Base-by-base conservation (phyloP, 1,140 invertebrate genomes). In the Zophobas morio region DNA sequence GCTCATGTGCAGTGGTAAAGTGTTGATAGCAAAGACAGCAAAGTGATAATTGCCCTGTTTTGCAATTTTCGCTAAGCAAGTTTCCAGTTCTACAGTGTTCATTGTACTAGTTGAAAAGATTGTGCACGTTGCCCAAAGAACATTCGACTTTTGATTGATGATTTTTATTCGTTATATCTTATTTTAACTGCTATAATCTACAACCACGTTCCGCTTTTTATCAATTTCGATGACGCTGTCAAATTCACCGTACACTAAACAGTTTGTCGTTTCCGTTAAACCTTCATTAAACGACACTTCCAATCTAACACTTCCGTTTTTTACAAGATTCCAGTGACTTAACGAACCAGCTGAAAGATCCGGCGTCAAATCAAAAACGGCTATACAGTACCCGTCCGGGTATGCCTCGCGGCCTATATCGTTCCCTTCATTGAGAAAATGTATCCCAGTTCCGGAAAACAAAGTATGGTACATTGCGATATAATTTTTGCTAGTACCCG, bases 371-470 rank as follows among this genome's bases (percentile, higher is more conserved):
- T 85, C 83, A 60, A 85, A 85, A 34, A 79, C 81, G 49, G 80
- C 78, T 34, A 85, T 66, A 56, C 76, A 81, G 75, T 80, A 84
- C 0, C 84, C 84, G 36, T 80, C n/a, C 6, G 78, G 33, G 56
- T 81, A 83, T 34, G 77, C 46, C 8, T 40, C 42, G 32, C 82
- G 73, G 1, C 39, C 6, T 39, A 86, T 82, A 35, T 47, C 40
- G 70, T 84, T 84, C 4, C 83, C 81, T 5, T 80, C 47, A 70
- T 84, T 80, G 2, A 77, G 33, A 72, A 81, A 86, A 81, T 86
- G 82, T 35, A 85, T 82, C 1, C 82, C 84, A n/a, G 82, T 85
- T 8, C 84, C 86, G 0, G 83, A 84, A 72, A 85, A 87, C 5
- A 87, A 72, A 2, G 84, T 87, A 60, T 87, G 82, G 76, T 85